These are phyloP conservation scores for Leuciscus waleckii DNA, from an alignment of 2,797 vertebrate genomes.

Conservation along the genomic window DNA sequence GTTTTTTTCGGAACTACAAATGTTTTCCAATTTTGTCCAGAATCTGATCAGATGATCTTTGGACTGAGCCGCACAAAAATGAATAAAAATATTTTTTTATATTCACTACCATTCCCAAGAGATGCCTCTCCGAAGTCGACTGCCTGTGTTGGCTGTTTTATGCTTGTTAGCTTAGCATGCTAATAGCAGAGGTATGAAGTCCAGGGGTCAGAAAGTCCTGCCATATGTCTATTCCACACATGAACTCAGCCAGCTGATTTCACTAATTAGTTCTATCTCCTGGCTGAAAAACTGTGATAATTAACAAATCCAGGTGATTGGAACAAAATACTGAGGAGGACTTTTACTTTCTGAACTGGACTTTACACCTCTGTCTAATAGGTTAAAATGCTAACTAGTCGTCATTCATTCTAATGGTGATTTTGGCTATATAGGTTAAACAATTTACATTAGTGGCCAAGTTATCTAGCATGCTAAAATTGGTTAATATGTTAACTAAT, in stretches of 20 bases:
- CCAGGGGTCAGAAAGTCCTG: too few relatives aligned
- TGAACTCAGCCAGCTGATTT: too few relatives aligned
- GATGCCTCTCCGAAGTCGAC: background rate
- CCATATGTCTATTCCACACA: too few relatives aligned
- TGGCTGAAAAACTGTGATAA: too few relatives aligned
- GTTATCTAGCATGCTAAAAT: too few relatives aligned
- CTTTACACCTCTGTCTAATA: background rate
- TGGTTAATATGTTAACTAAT: too few relatives aligned
- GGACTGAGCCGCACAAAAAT: background rate
- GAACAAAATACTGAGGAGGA: too few relatives aligned
- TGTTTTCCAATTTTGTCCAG: background rate
- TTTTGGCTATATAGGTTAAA: background rate
- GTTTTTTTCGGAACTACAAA: background rate
- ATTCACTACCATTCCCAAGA: background rate
- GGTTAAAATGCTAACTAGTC: background rate
- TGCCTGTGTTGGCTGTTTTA: background rate
- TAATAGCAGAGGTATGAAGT: too few relatives aligned
- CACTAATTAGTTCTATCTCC: too few relatives aligned
- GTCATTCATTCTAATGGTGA: background rate
- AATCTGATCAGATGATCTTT: background rate
- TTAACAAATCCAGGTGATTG: too few relatives aligned
- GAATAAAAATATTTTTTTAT: background rate
- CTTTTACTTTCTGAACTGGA: too few relatives aligned
- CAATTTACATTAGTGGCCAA: background rate
- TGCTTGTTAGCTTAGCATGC: background rate